phyloP scores from a whole-genome alignment of 2,888 invertebrate genomes.

The Meteorus cinctellus region DNA sequence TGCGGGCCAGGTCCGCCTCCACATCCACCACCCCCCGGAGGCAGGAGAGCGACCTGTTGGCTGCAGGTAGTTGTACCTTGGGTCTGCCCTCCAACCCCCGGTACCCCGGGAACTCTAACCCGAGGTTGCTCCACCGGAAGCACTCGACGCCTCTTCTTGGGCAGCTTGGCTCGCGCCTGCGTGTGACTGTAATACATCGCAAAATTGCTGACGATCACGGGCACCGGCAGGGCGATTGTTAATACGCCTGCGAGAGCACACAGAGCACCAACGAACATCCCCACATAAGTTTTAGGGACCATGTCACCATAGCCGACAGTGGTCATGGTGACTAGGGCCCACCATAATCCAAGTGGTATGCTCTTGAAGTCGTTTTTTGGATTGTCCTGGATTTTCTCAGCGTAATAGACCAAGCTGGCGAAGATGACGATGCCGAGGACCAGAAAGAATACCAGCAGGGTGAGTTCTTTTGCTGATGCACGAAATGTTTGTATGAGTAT shows the following conservation, averaged over 20 bases:
- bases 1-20: constrained; percentile 76
- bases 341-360: constrained; percentile 98
- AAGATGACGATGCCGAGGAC: constrained; percentile 96
- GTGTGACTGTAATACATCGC: constrained; percentile 97
- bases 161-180: constrained; percentile 97
- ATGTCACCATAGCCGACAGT: constrained; percentile 99
- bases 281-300: constrained; percentile 98
- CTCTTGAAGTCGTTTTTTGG: constrained; percentile 98
- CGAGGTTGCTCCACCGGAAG: constrained; percentile 93
- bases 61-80: constrained; percentile 55
- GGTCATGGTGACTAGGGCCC: constrained; percentile 99
- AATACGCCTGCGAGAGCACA: constrained; percentile 99
- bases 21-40: constrained; percentile 59
- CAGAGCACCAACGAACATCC: constrained; percentile 98
- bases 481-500: constrained; percentile 98
- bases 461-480: constrained; percentile 97
- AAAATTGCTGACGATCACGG: constrained; percentile 99
- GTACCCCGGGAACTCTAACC: constrained; percentile 72
- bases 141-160: constrained; percentile 97
- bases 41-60: constrained; percentile 56
- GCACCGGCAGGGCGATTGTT: constrained; percentile 98
- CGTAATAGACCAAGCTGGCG: constrained; percentile 98
- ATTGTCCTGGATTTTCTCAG: constrained; percentile 95
- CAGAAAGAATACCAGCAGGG: constrained; percentile 96
- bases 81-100: constrained; percentile 68